Conservation (phyloP, 1,140 invertebrate genomes). For the Oppia nitens region DNA sequence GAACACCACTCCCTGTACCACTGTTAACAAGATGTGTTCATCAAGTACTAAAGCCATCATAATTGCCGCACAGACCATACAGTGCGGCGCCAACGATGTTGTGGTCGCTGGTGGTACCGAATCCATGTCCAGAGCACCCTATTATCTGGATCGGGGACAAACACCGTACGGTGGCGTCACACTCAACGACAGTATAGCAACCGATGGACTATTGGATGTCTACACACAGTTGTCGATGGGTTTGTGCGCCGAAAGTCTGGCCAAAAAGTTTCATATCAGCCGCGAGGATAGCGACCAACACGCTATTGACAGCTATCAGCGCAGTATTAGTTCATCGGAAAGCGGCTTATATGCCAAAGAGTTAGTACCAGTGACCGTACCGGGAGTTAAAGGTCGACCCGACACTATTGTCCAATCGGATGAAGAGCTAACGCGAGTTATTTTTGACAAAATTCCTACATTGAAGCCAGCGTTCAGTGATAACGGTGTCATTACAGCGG, state of each 20-base stretch:
- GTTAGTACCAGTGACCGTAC: constrained; percentile 65
- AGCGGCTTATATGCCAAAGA: constrained; percentile 65
- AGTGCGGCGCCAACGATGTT: constrained; percentile 59
- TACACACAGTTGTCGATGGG: constrained; percentile 99
- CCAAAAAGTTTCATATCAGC: constrained; percentile 69
- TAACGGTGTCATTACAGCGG: constrained; percentile 84
- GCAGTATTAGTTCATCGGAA: constrained; percentile 60
- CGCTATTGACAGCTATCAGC: constrained; percentile 81
- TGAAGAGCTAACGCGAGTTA: constrained; percentile 88
- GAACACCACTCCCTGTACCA: constrained; percentile 74
- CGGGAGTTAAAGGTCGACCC: constrained; percentile 57
- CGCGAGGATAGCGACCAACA: constrained; percentile 86
- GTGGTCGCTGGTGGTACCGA: constrained; percentile 96
- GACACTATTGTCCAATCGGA: constrained; percentile 60
- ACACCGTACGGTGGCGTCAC: constrained; percentile 85
- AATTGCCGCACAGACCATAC: constrained; percentile 70
- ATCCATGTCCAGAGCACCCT: constrained; percentile 98
- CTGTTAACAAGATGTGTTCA: constrained; percentile 95
- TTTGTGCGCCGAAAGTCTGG: constrained; percentile 93
- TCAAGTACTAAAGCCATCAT: constrained; percentile 96
- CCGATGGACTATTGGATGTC: constrained; percentile 91
- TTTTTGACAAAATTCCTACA: constrained; percentile 81
- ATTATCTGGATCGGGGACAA: constrained; percentile 65
- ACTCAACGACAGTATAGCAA: constrained; percentile 83
- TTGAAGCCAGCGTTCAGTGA: constrained; percentile 75